Evolutionary conservation across 2,888 invertebrate genomes (phyloP).

Genomic region (Mesopsocus fuscifrons): DNA sequence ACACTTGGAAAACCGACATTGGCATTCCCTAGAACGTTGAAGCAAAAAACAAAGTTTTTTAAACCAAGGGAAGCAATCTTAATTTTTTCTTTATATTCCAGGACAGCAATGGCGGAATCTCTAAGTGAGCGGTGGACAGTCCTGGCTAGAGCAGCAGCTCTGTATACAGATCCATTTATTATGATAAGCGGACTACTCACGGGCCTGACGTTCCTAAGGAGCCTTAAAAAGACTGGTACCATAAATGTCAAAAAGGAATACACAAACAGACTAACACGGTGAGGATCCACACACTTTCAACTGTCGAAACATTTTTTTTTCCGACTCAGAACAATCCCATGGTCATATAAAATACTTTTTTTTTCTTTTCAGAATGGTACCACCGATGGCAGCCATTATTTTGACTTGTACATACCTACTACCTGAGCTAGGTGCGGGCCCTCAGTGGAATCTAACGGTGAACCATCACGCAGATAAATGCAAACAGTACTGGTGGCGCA

Average conservation of each 20-base stretch:
- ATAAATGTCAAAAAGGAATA: conserved; percentile 40
- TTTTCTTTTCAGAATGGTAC: conserved; percentile 31
- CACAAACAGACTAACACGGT: conserved; percentile 29
- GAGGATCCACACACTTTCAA: background rate
- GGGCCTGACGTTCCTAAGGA: conserved; percentile 38
- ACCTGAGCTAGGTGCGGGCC: conserved; percentile 40
- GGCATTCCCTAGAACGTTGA: too few species aligned
- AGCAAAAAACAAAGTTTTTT: too few species aligned
- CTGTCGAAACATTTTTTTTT: background rate
- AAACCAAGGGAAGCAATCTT: too few species aligned
- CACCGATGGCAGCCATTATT: conserved; percentile 41
- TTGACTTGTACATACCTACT: conserved; percentile 45
- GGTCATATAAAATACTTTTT: background rate
- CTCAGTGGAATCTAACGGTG: conserved; percentile 48
- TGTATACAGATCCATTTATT: conserved; percentile 52
- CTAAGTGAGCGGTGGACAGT: conserved; percentile 44
- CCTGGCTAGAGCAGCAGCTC: conserved; percentile 43
- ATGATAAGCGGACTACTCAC: conserved; percentile 48
- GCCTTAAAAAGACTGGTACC: conserved; percentile 31
- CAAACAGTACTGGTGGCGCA: conserved; percentile 49
- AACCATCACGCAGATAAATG: conserved; percentile 46
- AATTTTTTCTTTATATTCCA: conserved; percentile 21
- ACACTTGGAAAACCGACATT: too few species aligned
- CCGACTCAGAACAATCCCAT: background rate
- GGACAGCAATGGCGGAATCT: conserved; percentile 21